These are phyloP conservation scores for Athene noctua DNA, from an alignment of 2,113 vertebrate species.

Conservation along the genomic window DNA sequence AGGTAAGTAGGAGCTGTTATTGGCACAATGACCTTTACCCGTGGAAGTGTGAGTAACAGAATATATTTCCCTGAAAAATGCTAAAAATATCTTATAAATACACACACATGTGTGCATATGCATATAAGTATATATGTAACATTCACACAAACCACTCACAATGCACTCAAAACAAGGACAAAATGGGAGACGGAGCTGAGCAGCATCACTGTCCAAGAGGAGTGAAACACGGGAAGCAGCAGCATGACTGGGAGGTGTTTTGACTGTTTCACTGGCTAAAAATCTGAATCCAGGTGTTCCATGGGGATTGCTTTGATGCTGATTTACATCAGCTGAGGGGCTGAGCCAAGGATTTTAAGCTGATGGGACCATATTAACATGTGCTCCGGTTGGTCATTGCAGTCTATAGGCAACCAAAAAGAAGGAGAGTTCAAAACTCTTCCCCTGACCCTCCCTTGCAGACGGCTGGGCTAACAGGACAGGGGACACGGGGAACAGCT, in stretches of 20 bases:
- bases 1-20: neutral
- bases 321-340: neutral
- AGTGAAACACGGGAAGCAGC: neutral
- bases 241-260: accelerated
- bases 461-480: neutral
- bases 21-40: neutral
- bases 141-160: neutral
- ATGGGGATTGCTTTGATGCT: neutral
- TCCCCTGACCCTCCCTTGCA: neutral
- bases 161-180: neutral
- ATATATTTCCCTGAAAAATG: neutral
- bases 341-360: neutral
- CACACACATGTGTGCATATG: accelerated
- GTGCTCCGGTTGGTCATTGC: neutral
- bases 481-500: neutral
- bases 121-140: neutral
- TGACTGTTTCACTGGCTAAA: neutral
- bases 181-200: neutral
- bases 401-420: neutral
- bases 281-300: neutral
- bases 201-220: neutral
- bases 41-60: neutral
- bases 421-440: neutral
- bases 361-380: neutral
- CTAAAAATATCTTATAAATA: neutral